Percentiles rank a stretch among this genome's conserved stretches.
Conservation (phyloP, 2,888 invertebrate genomes). For the Diogma glabrata region DNA sequence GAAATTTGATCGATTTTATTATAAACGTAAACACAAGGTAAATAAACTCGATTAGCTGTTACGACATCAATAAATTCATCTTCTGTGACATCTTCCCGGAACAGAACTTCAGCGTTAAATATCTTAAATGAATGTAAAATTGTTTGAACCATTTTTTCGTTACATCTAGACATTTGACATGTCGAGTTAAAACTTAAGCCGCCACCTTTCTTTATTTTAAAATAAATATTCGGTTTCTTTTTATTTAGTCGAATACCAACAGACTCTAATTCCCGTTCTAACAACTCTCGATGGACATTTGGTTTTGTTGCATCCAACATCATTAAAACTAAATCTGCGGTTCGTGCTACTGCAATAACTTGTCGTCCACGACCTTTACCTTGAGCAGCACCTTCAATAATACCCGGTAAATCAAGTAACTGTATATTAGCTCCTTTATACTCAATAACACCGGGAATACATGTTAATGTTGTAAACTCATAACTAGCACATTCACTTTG, state of each 20-base stretch:
- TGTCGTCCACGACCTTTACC: slow-evolving; percentile 85
- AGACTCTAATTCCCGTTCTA: slow-evolving; percentile 92
- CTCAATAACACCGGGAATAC: slow-evolving; percentile 97
- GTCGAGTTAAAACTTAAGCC: slow-evolving; percentile 96
- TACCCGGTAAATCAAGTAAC: slow-evolving; percentile 94
- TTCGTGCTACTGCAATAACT: slow-evolving; percentile 97
- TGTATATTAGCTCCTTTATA: slow-evolving; percentile 99
- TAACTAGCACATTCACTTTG: slow-evolving; percentile 96
- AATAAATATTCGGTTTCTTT: slow-evolving; percentile 93
- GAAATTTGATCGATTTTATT: slow-evolving; percentile 99
- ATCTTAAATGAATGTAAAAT: slow-evolving; percentile 98
- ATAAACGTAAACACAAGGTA: slow-evolving; percentile 96
- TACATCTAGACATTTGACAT: slow-evolving; percentile 80
- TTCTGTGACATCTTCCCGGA: slow-evolving; percentile 88
- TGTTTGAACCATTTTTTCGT: slow-evolving; percentile 95
- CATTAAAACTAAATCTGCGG: slow-evolving; percentile 95
- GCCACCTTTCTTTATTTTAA: slow-evolving; percentile 92
- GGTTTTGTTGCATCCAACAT: slow-evolving; percentile 99
- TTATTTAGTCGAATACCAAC: slow-evolving; percentile 97
- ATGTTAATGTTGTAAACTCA: slow-evolving; percentile 97
- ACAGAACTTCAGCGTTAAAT: slow-evolving; percentile 89
- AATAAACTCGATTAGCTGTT: slow-evolving; percentile 86
- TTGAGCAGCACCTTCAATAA: slow-evolving; percentile 98
- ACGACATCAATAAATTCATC: slow-evolving; percentile 99
- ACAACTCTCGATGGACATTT: slow-evolving; percentile 80